These are phyloP conservation scores for Nesoenas mayeri DNA, from an alignment of 2,113 vertebrate species.

Conservation along the genomic window DNA sequence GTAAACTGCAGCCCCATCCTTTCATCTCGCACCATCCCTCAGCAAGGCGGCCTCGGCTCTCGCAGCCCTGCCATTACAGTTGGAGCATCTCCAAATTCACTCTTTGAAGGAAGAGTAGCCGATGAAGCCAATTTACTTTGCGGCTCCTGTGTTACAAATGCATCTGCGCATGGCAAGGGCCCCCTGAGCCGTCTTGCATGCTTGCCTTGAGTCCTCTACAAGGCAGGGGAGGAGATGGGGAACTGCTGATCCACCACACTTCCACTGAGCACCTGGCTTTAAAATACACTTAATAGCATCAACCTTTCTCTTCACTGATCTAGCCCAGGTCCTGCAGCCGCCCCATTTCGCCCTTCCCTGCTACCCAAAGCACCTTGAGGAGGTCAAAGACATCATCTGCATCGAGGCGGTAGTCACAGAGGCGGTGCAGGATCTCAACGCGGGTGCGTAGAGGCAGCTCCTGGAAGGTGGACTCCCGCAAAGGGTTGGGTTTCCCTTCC, in stretches of 20 bases:
- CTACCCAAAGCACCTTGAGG: conserved; percentile 85
- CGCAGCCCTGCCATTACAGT: not conserved
- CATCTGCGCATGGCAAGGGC: not conserved
- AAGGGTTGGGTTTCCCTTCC: conserved; percentile 94
- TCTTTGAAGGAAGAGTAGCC: not conserved
- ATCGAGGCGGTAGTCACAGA: conserved; percentile 96
- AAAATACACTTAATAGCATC: not conserved
- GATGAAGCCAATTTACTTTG: not conserved
- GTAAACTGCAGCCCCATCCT: not conserved
- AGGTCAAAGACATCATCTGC: conserved; percentile 97
- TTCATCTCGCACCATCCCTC: conserved; percentile 29
- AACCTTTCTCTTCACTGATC: not conserved
- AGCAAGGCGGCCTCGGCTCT: not conserved
- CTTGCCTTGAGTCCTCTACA: not conserved
- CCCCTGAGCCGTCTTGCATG: not conserved
- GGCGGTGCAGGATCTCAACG: conserved; percentile 92
- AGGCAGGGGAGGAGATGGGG: not conserved
- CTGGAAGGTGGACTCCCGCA: conserved; percentile 86
- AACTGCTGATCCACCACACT: not conserved
- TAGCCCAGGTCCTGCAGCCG: not conserved
- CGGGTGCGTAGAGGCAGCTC: conserved; percentile 87
- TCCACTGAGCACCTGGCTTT: not conserved
- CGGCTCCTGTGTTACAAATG: accelerated
- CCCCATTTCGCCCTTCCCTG: not conserved
- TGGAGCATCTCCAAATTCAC: conserved; percentile 21